These are phyloP conservation scores for Mesorhabditis sp. DNA, from an alignment of 2,888 invertebrate species.

Conservation along the genomic window DNA sequence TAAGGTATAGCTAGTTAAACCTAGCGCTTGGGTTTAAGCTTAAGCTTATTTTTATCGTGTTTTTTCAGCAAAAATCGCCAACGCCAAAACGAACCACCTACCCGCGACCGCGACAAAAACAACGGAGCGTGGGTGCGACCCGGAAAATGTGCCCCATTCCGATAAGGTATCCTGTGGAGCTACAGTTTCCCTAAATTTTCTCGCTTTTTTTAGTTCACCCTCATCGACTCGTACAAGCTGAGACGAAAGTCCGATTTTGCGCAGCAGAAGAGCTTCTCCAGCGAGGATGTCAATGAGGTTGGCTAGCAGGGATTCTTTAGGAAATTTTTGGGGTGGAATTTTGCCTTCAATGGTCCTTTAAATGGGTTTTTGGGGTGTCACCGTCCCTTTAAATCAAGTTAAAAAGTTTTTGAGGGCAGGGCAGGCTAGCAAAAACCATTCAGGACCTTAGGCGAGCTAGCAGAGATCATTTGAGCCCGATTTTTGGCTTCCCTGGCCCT, in stretches of 20 bases:
- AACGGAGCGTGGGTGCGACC: constrained; percentile 10
- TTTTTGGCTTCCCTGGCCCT: too few relatives aligned
- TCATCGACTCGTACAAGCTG: constrained; percentile 44
- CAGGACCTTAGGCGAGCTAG: too few relatives aligned
- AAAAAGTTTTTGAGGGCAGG: background rate
- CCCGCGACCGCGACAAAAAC: background rate
- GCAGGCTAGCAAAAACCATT: too few relatives aligned
- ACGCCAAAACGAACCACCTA: too few relatives aligned
- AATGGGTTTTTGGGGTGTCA: background rate
- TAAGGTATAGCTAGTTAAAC: too few relatives aligned
- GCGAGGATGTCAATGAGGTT: constrained; percentile 39
- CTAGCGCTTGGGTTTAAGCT: too few relatives aligned
- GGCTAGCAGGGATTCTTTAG: background rate
- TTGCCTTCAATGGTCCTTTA: background rate
- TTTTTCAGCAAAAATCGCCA: too few relatives aligned
- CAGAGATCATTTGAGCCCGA: too few relatives aligned
- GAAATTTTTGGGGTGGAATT: background rate
- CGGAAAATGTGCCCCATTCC: background rate
- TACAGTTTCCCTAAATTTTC: background rate
- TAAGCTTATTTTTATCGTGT: too few relatives aligned
- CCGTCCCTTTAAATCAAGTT: background rate
- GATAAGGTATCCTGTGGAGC: background rate
- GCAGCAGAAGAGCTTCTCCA: constrained; percentile 41
- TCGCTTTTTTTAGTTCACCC: constrained; percentile 30
- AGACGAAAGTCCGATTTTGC: constrained; percentile 29